Evolutionary conservation across 2,797 vertebrate genomes (phyloP), one percentile per base, ranked within the genome.

Genomic region (Hoplostethus atlanticus): DNA sequence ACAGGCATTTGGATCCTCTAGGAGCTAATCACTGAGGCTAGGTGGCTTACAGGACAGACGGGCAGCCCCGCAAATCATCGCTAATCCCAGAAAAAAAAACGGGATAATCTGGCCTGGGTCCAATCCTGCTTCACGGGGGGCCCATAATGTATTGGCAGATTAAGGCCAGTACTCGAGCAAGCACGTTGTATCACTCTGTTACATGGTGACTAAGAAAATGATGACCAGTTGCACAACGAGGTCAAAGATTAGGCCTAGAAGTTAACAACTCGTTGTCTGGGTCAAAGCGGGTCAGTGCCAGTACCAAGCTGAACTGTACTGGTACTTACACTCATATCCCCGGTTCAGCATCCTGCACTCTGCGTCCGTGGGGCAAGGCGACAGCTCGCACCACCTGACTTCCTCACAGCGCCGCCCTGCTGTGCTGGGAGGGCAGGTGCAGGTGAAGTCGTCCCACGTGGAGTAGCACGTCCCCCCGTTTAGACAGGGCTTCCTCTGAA

Each of bases 271-370:
- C 31, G 1, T 15, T 48, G 0, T 59, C 53, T 47, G 46, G 25
- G 31, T 64, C 77, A 42, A 21, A 16, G 51, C 38, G 25, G 6
- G 5, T 6, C 6, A 1, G 9, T 38, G 36, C 36, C 6, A 1
- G 9, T 38, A 4, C 36, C 5, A 48, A 15, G 16, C 36, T 13
- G 3, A n/a, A 47, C 6, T 21, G 21, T 21, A 21, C 21, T 21
- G 21, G 11, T 0, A 93, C 97, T 89, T 91, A 97, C 97, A 98
- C 90, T 98, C 96, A 68, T 97, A 99, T 86, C 97, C 97, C 61
- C 82, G 88, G 55, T 88, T 86, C 21, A 96, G 88, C 66, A 80
- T 76, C 74, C 86, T 93, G 90, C 97, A 98, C 53, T 91, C 92
- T 54, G 96, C 89, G 9, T 87, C 83, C 0, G 83, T 7, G 25